Evolutionary conservation across 2,113 vertebrate species (phyloP), one percentile per base, ranked within the genome.

Genomic region (Pelobates fuscus): DNA sequence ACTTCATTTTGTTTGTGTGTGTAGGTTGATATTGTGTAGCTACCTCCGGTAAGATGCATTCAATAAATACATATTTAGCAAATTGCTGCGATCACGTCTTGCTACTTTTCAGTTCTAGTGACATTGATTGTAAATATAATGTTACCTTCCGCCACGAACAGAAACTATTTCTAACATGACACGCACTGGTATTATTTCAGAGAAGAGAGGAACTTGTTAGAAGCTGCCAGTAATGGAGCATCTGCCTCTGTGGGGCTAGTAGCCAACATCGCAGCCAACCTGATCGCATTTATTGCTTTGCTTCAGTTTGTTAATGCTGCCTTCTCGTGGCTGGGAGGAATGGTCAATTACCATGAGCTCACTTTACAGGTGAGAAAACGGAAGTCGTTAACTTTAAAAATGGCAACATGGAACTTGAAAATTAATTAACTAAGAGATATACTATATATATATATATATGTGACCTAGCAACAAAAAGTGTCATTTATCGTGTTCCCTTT

Each of bases 281-380:
- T 98, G 67, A 94, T 99, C 0, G 94, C 95, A 4, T 98, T 98
- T 81, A 84, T 98, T 61, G 93, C 97, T 0, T 86, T 96, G 60
- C 86, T 97, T 25, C 93, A 78, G 20, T 99, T 99, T 74, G 86
- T 97, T 78, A 98, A 98, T 0, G 62, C 89, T 14, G 81, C 91
- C 10, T 80, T 98, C 29, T 83, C 79, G 46, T 99, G 97, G 96
- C 44, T 96, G 0, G 96, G 97, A 5, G 80, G 84, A 5, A 90
- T 98, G 96, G 95, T 98, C 52, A 88, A 93, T 76, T 82, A 94
- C 7, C 82, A 93, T 21, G 54, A 54, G 0, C 80, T 99, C 78
- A 93, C 91, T 54, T 96, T 99, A 88, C 86, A 99, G 95, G 96
- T 98, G 83, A 80, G 46, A 1, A 26, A 37, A 57, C 32, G 17